phyloP scores from a whole-genome alignment of 2,113 vertebrate genomes.

The Centrocercus urophasianus region DNA sequence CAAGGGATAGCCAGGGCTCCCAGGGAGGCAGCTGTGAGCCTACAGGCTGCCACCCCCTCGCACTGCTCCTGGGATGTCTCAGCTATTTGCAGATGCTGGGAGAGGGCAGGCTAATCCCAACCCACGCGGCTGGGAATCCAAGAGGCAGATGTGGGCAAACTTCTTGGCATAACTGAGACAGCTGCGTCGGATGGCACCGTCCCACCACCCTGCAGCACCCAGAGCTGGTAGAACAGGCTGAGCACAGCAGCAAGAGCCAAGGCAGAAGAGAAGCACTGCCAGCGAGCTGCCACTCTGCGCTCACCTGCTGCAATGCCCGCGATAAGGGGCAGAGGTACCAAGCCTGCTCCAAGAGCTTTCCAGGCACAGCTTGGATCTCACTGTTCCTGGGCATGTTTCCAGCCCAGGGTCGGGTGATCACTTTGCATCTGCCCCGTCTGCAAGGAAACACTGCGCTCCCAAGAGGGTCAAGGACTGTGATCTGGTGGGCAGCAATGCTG shows the following conservation, averaged over 20 bases:
- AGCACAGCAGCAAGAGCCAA: not conserved
- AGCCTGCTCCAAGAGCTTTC: not conserved
- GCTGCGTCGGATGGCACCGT: accelerated
- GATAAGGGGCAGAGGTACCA: accelerated
- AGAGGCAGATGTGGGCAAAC: not conserved
- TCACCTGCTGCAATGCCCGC: not conserved
- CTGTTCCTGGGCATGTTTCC: not conserved
- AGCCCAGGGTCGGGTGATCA: not conserved
- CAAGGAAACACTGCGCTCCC: accelerated
- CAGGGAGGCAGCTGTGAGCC: not conserved
- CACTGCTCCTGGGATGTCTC: not conserved
- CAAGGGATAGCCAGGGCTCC: accelerated
- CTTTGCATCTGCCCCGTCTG: not conserved
- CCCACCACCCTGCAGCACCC: not conserved
- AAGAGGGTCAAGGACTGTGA: not conserved
- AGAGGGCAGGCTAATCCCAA: not conserved
- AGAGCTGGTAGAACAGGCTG: not conserved
- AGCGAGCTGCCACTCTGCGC: not conserved
- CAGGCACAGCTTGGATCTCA: not conserved
- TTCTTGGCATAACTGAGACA: not conserved
- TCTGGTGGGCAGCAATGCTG: no score
- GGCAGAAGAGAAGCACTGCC: not conserved
- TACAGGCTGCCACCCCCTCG: not conserved
- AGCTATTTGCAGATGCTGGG: not conserved
- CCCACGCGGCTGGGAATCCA: not conserved